Percentiles rank a stretch among this genome's conserved stretches.
phyloP scores from a whole-genome alignment of 1,140 invertebrate species.

The Drosophila carrolli region DNA sequence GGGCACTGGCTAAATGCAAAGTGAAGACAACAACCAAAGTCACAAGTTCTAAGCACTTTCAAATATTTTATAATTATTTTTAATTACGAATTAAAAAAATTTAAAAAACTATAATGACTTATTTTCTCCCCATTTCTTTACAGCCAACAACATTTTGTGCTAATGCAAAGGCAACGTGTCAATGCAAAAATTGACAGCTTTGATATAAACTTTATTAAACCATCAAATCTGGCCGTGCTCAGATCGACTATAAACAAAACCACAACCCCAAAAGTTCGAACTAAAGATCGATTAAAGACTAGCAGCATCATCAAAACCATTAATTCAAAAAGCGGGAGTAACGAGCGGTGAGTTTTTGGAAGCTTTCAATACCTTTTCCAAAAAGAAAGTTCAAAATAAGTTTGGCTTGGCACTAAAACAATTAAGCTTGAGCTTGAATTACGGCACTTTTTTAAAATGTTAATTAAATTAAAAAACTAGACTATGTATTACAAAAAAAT shows the following conservation, averaged over 20 bases:
- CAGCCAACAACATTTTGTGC: slow-evolving; percentile 55
- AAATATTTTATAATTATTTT: too few relatives aligned
- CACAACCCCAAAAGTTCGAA: slow-evolving; percentile 47
- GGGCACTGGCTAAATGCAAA: neutral
- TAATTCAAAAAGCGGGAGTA: slow-evolving; percentile 5
- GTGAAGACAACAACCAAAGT: neutral
- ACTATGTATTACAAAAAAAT: too few relatives aligned
- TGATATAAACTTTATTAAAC: slow-evolving; percentile 41
- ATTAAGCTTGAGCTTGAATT: too few relatives aligned
- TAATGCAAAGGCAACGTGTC: slow-evolving; percentile 47
- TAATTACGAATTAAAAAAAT: neutral
- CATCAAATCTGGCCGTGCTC: slow-evolving; percentile 19
- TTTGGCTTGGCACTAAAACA: neutral
- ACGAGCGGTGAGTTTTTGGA: slow-evolving; percentile 47
- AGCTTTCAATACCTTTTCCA: neutral
- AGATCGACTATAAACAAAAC: slow-evolving; percentile 34
- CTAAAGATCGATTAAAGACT: slow-evolving; percentile 56
- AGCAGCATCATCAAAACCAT: slow-evolving; percentile 10
- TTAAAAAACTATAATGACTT: neutral
- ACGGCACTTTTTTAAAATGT: too few relatives aligned
- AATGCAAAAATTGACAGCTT: slow-evolving; percentile 61
- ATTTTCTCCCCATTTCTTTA: slow-evolving; percentile 1
- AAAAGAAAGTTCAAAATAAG: neutral
- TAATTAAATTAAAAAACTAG: too few relatives aligned
- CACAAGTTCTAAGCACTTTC: neutral